These are phyloP conservation scores for Corythoichthys intestinalis DNA, from an alignment of 2,113 vertebrate genomes.

Conservation along the genomic window DNA sequence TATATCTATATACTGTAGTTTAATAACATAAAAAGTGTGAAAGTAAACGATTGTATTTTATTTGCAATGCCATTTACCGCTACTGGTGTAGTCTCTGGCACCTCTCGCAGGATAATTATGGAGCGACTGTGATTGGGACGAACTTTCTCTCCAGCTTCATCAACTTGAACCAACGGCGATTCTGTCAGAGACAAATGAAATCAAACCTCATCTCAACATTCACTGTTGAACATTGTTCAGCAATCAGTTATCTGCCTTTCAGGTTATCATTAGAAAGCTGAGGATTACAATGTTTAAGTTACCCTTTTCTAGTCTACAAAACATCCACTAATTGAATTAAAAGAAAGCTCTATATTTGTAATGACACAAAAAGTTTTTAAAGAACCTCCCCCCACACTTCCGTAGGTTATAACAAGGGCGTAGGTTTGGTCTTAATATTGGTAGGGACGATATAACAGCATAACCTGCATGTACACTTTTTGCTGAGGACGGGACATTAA, in stretches of 20 bases:
- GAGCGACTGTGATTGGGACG: slow-evolving; percentile 96
- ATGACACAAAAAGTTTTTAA: neutral
- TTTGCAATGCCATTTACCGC: slow-evolving; percentile 74
- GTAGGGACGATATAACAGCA: too few relatives aligned
- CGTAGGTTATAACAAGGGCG: too few relatives aligned
- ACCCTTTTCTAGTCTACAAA: neutral
- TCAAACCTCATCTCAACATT: neutral
- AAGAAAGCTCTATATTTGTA: neutral
- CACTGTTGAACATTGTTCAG: neutral
- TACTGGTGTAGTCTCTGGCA: slow-evolving; percentile 91
- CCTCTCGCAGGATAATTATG: slow-evolving; percentile 94
- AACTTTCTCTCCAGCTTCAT: slow-evolving; percentile 93
- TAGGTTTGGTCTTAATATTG: too few relatives aligned
- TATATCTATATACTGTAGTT: neutral
- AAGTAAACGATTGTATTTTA: neutral
- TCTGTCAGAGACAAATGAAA: slow-evolving; percentile 62
- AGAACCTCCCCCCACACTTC: neutral
- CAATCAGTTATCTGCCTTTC: neutral
- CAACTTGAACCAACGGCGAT: slow-evolving; percentile 93
- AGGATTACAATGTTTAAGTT: neutral
- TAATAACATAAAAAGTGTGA: neutral
- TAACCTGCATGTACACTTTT: too few relatives aligned
- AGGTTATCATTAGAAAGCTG: neutral
- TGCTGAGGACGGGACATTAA: too few relatives aligned
- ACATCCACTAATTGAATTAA: neutral